Evolutionary conservation across 1,140 invertebrate genomes (phyloP).

Genomic region (Oncopodura yosiiana): DNA sequence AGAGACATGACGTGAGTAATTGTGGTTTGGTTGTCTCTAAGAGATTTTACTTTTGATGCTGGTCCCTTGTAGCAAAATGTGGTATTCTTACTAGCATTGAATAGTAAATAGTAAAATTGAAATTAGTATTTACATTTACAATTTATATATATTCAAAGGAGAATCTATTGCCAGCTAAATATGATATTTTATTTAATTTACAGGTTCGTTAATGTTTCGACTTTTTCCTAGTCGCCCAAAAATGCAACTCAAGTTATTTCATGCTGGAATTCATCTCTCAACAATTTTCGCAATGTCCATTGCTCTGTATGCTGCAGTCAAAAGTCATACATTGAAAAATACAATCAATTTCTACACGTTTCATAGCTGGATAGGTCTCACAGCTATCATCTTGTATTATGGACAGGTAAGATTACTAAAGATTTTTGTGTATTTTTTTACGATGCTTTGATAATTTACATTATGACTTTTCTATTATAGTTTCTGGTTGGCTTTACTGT

Average conservation of each 20-base stretch:
- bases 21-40: no score
- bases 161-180: not conserved
- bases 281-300: slow-evolving; percentile 19
- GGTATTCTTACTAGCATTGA: no score
- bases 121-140: no score
- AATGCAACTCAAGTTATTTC: slow-evolving; percentile 27
- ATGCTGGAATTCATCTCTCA: slow-evolving; percentile 25
- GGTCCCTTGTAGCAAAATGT: no score
- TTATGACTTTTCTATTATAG: slow-evolving; percentile 15
- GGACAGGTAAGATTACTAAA: slow-evolving; percentile 23
- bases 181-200: not conserved
- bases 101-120: no score
- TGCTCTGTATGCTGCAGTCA: slow-evolving; percentile 13
- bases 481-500: slow-evolving; percentile 27
- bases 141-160: not conserved
- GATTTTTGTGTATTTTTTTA: not conserved
- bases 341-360: slow-evolving; percentile 23
- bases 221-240: slow-evolving; percentile 30
- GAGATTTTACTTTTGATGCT: no score
- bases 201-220: slow-evolving; percentile 28
- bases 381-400: slow-evolving; percentile 29
- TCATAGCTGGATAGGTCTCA: slow-evolving; percentile 33
- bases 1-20: no score
- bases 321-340: slow-evolving; percentile 10
- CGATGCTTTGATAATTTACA: not conserved